These are phyloP conservation scores for Nannoperca australis DNA, from an alignment of 2,797 vertebrate species.

Conservation along the genomic window DNA sequence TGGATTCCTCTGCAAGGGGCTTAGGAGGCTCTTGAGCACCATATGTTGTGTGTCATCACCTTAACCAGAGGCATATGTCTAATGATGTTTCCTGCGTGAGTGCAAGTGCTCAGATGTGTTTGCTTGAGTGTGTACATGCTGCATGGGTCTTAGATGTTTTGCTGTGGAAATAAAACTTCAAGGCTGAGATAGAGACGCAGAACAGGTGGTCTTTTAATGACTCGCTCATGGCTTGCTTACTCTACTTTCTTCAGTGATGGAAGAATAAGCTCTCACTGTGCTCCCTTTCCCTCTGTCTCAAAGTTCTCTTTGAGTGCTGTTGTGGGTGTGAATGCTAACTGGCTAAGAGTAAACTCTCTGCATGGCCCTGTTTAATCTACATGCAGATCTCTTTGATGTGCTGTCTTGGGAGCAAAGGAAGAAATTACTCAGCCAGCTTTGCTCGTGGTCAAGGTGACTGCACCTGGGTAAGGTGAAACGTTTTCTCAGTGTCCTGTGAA, in stretches of 20 bases:
- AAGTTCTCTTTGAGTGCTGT: conserved; percentile 7
- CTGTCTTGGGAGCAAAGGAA: conserved; percentile 46
- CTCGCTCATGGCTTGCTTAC: conserved; percentile 52
- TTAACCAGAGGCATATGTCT: conserved; percentile 75
- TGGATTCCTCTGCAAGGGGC: conserved; percentile 44
- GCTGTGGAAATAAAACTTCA: conserved; percentile 50
- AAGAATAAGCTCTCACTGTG: conserved; percentile 15
- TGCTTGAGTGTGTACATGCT: conserved; percentile 38
- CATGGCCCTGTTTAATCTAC: conserved; percentile 64
- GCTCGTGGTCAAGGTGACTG: conserved; percentile 70
- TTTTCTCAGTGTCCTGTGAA: conserved; percentile 47
- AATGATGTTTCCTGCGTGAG: conserved; percentile 29
- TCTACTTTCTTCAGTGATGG: conserved; percentile 35
- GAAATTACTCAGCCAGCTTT: conserved; percentile 56
- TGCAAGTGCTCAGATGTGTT: conserved; percentile 54
- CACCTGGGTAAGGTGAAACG: conserved; percentile 65
- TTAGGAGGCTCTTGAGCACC: conserved; percentile 56
- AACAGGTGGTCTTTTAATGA: conserved; percentile 77
- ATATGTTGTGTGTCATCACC: conserved; percentile 77
- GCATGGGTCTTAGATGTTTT: conserved; percentile 50
- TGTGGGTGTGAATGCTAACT: conserved; percentile 57
- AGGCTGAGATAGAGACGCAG: conserved; percentile 49
- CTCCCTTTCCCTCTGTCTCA: not conserved
- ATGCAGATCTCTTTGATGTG: conserved; percentile 69
- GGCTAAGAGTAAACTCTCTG: conserved; percentile 37